Evolutionary conservation across 2,113 vertebrate genomes (phyloP).

Genomic region (Dasyprocta punctata): DNA sequence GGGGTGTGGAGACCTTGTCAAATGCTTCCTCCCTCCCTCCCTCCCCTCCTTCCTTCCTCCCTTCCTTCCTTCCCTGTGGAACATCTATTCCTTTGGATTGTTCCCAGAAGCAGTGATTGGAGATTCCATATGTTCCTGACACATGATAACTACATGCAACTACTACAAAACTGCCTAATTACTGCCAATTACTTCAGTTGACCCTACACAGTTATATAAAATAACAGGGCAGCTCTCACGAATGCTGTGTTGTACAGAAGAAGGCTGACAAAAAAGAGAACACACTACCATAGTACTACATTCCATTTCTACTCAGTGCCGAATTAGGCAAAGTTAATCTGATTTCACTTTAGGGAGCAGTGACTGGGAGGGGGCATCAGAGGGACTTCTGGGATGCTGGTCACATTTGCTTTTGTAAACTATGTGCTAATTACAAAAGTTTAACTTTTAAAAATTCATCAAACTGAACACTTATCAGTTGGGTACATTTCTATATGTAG

Average conservation of each 20-base stretch:
- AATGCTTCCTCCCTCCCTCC: neutral
- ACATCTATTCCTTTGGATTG: slow-evolving; percentile 19
- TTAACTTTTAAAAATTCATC: slow-evolving; percentile 29
- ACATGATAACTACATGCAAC: neutral
- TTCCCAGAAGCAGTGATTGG: slow-evolving; percentile 31
- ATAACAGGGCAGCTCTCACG: neutral
- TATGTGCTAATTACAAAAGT: neutral
- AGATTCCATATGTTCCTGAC: slow-evolving; percentile 39
- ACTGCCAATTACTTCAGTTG: neutral
- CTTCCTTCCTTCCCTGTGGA: neutral
- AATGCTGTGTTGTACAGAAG: neutral
- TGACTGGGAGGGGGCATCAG: neutral
- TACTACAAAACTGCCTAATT: slow-evolving; percentile 2
- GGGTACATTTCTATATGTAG: neutral
- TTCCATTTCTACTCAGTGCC: neutral
- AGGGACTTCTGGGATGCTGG: neutral
- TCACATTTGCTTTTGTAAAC: neutral
- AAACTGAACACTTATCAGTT: neutral
- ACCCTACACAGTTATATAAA: neutral
- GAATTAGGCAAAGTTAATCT: neutral
- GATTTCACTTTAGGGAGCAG: neutral
- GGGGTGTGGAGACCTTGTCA: neutral
- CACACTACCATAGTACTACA: neutral
- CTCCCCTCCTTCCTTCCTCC: neutral
- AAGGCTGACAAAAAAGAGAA: neutral